phyloP scores from a whole-genome alignment of 2,797 vertebrate genomes.

The Steatocranus sp. region DNA sequence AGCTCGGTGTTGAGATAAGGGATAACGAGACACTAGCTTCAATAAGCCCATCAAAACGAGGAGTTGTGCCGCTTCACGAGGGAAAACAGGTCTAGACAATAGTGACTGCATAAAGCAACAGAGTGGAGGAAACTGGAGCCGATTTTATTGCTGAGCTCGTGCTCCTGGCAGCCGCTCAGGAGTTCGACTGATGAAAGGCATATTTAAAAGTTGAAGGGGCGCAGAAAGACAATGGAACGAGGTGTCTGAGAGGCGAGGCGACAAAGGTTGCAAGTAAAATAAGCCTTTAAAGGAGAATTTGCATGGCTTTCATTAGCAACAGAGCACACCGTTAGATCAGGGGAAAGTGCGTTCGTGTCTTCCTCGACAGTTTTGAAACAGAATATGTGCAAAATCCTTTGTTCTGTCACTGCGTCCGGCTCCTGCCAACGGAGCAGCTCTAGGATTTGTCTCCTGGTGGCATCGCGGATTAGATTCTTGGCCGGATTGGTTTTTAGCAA shows the following conservation, averaged over 20 bases:
- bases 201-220: slow-evolving; percentile 12
- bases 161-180: slow-evolving; percentile 3
- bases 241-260: background rate
- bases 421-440: slow-evolving; percentile 30
- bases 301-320: background rate
- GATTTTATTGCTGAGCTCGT: slow-evolving; percentile 39
- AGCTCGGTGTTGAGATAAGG: slow-evolving; percentile 42
- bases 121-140: background rate
- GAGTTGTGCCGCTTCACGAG: slow-evolving; percentile 31
- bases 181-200: slow-evolving; percentile 32
- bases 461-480: slow-evolving; percentile 36
- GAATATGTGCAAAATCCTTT: slow-evolving; percentile 36
- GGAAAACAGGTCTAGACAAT: slow-evolving; percentile 51
- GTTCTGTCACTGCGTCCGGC: slow-evolving; percentile 24
- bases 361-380: slow-evolving; percentile 21
- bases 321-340: background rate
- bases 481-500: slow-evolving; percentile 17
- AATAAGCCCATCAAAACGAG: slow-evolving; percentile 46
- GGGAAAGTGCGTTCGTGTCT: background rate
- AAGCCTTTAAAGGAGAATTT: background rate
- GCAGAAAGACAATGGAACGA: slow-evolving; percentile 27
- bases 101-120: slow-evolving; percentile 12
- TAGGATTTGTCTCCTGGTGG: slow-evolving; percentile 46
- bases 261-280: background rate
- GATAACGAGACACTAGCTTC: slow-evolving; percentile 47